A percentile compares a stretch with the other conserved stretches of the same genome.
Conservation (phyloP, 2,113 vertebrate genomes). For the Lonchura striata region DNA sequence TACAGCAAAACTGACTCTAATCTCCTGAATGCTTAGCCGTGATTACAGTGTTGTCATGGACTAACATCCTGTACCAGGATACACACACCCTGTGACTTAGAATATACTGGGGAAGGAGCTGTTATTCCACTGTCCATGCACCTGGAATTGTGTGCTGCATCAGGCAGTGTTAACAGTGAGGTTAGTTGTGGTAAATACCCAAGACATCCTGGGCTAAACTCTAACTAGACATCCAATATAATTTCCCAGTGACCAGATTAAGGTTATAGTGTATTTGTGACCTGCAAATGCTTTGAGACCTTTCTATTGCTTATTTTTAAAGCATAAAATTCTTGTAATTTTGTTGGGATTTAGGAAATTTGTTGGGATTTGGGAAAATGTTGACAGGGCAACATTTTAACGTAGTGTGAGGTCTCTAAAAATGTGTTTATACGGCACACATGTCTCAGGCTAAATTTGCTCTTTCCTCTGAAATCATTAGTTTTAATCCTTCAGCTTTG, state of each 20-base stretch:
- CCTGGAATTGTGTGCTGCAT: not conserved
- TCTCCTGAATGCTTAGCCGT: not conserved
- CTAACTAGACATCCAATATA: not conserved
- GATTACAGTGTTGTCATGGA: not conserved
- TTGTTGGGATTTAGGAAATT: not conserved
- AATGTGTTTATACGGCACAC: not conserved
- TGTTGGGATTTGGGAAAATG: not conserved
- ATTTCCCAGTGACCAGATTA: not conserved
- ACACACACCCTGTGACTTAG: rapidly evolving
- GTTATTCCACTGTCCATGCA: not conserved
- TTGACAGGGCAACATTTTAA: not conserved
- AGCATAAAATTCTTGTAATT: not conserved
- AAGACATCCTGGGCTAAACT: not conserved
- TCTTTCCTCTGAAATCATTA: constrained; percentile 31
- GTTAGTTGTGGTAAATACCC: not conserved
- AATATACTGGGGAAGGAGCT: not conserved
- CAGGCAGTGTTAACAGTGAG: not conserved
- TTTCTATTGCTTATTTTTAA: not conserved
- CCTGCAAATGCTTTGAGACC: not conserved
- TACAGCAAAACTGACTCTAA: not conserved
- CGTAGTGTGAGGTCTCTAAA: not conserved
- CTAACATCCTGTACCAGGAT: not conserved
- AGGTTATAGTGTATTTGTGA: not conserved
- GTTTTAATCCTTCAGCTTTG: constrained; percentile 12
- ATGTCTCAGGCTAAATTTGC: not conserved